Conservation (phyloP, 2,113 vertebrate species). For the Corythoichthys haematopterus region DNA sequence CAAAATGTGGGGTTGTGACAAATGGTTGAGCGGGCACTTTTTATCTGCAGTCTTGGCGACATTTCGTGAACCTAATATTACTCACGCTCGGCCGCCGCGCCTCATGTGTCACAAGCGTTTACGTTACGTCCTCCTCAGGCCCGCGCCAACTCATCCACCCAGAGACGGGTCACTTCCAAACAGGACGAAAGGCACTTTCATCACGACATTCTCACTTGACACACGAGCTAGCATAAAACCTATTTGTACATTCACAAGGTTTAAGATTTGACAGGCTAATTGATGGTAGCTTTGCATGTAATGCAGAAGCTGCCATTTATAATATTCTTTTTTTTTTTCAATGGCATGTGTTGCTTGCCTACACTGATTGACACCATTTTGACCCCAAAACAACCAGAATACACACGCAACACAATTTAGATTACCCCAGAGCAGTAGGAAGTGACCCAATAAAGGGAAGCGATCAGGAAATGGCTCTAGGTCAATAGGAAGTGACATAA, state of each 20-base stretch:
- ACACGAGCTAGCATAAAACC: background rate
- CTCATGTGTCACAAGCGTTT: conserved; percentile 64
- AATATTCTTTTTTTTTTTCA: no score
- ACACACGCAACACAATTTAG: no score
- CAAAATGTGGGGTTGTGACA: conserved; percentile 34
- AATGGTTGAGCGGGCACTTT: conserved; percentile 17
- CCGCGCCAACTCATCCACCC: conserved; percentile 21
- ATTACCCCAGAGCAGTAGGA: no score
- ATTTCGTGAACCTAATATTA: conserved; percentile 58
- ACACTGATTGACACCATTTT: no score
- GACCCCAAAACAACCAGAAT: no score
- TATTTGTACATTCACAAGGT: background rate
- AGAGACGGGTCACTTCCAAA: conserved; percentile 25
- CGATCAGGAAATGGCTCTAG: no score
- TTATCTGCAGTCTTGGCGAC: conserved; percentile 38
- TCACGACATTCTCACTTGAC: background rate
- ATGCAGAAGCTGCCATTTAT: no score
- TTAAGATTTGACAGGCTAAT: background rate
- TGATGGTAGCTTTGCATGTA: no score
- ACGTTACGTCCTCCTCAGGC: conserved; percentile 40
- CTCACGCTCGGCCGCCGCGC: conserved; percentile 48
- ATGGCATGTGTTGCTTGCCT: no score
- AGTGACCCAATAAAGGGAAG: no score
- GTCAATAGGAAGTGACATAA: no score
- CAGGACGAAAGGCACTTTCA: background rate